Conservation (phyloP, 2,888 invertebrate species). For the Diogma glabrata region DNA sequence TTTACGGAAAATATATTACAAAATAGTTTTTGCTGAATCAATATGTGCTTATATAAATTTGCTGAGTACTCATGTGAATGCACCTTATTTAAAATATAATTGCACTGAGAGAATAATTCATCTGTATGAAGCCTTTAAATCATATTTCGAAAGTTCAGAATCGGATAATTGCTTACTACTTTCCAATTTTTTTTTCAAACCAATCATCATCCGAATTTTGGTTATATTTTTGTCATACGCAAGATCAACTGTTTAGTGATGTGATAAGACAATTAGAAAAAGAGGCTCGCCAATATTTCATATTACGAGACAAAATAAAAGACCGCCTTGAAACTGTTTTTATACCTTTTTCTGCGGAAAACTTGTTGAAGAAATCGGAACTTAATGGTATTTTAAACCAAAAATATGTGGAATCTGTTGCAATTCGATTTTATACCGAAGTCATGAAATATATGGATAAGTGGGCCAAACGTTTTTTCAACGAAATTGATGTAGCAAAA, state of each 20-base stretch:
- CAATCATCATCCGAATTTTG: neutral
- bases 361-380: neutral
- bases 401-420: neutral
- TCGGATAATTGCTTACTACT: neutral
- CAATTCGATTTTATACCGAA: neutral
- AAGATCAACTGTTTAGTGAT: neutral
- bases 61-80: too few relatives aligned
- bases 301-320: neutral
- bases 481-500: too few relatives aligned
- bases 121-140: too few relatives aligned
- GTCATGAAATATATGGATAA: too few relatives aligned
- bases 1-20: too few relatives aligned
- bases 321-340: neutral
- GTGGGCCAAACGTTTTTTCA: too few relatives aligned
- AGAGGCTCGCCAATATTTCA: neutral
- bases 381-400: neutral
- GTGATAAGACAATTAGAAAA: neutral
- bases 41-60: too few relatives aligned
- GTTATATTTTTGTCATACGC: neutral
- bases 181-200: neutral
- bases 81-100: too few relatives aligned
- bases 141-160: neutral
- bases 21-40: too few relatives aligned
- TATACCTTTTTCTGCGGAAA: neutral
- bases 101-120: too few relatives aligned